Evolutionary conservation across 2,113 vertebrate species (phyloP).

Genomic region (Nymphicus hollandicus): DNA sequence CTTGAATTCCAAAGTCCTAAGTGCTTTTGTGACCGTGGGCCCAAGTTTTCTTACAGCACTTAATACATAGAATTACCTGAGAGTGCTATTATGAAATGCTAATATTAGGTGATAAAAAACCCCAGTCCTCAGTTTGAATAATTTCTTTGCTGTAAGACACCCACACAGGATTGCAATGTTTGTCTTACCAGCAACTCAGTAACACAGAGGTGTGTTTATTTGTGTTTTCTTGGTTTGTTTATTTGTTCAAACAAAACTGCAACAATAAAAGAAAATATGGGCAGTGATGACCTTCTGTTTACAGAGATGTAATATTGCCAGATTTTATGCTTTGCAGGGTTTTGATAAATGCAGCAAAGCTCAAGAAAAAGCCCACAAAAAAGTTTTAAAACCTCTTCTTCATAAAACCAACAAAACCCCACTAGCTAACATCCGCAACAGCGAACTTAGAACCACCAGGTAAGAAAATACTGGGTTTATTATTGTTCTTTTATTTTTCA

Average conservation of each 20-base stretch:
- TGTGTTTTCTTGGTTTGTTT: not conserved
- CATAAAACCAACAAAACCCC: not conserved
- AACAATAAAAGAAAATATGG: not conserved
- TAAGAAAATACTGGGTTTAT: not conserved
- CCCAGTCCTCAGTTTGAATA: not conserved
- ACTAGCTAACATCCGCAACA: not conserved
- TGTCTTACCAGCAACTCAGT: not conserved
- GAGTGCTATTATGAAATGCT: not conserved
- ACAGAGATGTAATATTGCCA: not conserved
- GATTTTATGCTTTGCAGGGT: not conserved
- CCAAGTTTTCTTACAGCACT: not conserved
- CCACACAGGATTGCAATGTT: not conserved
- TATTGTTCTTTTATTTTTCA: not conserved
- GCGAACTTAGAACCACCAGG: not conserved
- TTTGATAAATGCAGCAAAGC: not conserved
- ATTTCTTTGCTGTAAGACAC: not conserved
- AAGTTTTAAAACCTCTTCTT: not conserved
- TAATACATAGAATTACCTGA: not conserved
- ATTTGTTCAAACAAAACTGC: not conserved
- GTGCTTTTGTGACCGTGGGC: not conserved
- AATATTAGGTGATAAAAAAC: not conserved
- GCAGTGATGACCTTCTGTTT: not conserved
- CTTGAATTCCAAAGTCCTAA: not conserved
- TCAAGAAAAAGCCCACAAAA: not conserved
- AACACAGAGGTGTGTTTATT: not conserved